Percentiles rank a stretch among this genome's conserved stretches.
These are phyloP conservation scores for Halcyon malimbica DNA, from an alignment of 2,113 vertebrate genomes.

Conservation along the genomic window DNA sequence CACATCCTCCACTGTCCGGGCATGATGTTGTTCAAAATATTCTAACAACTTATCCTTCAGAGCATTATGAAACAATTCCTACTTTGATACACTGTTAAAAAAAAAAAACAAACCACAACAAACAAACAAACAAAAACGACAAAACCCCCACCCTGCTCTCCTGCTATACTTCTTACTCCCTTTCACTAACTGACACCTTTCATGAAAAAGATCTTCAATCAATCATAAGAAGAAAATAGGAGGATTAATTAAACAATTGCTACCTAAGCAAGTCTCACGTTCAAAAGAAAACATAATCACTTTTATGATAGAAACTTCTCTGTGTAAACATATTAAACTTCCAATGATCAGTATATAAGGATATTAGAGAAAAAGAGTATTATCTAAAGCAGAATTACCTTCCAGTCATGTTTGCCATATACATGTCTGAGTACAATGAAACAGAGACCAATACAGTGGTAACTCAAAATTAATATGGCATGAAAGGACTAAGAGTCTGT, in stretches of 20 bases:
- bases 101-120: too few species aligned
- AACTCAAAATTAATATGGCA: not conserved
- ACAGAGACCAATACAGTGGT: not conserved
- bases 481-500: not conserved
- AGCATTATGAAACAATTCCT: not conserved
- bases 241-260: not conserved
- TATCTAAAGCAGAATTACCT: not conserved
- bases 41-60: not conserved
- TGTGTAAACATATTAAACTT: not conserved
- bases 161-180: not conserved
- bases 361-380: not conserved
- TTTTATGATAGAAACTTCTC: not conserved
- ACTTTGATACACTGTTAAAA: not conserved
- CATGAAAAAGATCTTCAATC: not conserved
- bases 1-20: rapidly evolving
- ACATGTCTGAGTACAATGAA: not conserved
- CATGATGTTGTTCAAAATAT: not conserved
- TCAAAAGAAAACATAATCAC: not conserved
- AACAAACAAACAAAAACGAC: not conserved
- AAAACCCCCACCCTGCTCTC: not conserved
- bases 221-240: not conserved
- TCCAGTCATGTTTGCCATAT: not conserved
- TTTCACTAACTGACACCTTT: not conserved
- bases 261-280: not conserved
- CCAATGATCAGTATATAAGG: not conserved